Evolutionary conservation across 2,797 vertebrate genomes (phyloP).

Genomic region (Leptatherina wallacei): DNA sequence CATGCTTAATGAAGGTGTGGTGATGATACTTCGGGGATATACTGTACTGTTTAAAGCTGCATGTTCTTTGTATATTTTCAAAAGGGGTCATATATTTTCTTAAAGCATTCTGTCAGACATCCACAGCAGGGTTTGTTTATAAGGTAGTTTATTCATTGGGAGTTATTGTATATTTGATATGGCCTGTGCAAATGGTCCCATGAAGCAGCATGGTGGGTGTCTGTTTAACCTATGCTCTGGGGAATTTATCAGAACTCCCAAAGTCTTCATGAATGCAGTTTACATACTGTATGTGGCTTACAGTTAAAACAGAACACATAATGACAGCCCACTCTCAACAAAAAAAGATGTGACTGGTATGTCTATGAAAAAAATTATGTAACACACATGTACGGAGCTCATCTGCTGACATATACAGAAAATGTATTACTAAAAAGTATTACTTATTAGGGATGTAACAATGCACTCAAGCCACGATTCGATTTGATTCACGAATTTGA

Average conservation of each 20-base stretch:
- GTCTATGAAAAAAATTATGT: no score
- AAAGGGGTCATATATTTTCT: slow-evolving; percentile 28
- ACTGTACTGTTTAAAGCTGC: slow-evolving; percentile 33
- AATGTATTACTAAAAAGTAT: no score
- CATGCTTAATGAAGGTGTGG: slow-evolving; percentile 70
- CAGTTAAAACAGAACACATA: no score
- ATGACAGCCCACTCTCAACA: no score
- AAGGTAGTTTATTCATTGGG: not conserved
- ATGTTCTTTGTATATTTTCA: slow-evolving; percentile 45
- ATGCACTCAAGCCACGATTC: no score
- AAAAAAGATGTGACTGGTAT: no score
- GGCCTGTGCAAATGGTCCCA: not conserved
- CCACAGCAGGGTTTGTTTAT: slow-evolving; percentile 1
- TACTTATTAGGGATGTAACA: no score
- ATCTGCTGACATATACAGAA: no score
- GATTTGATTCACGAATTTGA: no score
- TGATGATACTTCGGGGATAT: slow-evolving; percentile 28
- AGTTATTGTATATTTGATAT: not conserved
- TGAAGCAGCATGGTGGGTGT: not conserved
- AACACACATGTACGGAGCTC: no score
- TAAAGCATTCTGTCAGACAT: slow-evolving; percentile 6
- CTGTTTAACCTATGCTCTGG: not conserved
- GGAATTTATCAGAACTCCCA: not conserved
- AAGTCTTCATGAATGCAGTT: no score
- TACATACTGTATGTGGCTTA: no score